Percentiles rank a stretch among this genome's conserved stretches.
These are phyloP conservation scores for Thymelicus lineola DNA, from an alignment of 2,888 invertebrate genomes.

Conservation along the genomic window DNA sequence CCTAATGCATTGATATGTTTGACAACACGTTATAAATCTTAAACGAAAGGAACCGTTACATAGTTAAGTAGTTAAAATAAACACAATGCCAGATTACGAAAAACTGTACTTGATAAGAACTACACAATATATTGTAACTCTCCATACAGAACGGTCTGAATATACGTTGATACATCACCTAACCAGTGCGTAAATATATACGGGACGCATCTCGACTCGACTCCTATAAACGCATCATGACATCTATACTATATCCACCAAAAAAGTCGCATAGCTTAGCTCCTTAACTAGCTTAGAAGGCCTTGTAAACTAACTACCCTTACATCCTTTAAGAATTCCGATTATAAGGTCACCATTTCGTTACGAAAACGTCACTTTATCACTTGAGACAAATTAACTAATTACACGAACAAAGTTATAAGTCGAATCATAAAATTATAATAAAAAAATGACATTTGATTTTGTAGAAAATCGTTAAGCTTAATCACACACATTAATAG, in stretches of 20 bases:
- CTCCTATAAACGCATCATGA: slow-evolving; percentile 63
- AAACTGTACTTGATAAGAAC: slow-evolving; percentile 59
- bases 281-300: slow-evolving; percentile 77
- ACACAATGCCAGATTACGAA: slow-evolving; percentile 51
- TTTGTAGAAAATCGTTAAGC: slow-evolving; percentile 78
- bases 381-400: slow-evolving; percentile 80
- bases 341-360: slow-evolving; percentile 81
- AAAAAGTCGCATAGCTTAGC: slow-evolving; percentile 67
- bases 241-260: slow-evolving; percentile 64
- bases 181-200: slow-evolving; percentile 53
- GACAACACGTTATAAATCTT: slow-evolving; percentile 45
- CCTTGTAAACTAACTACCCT: slow-evolving; percentile 80
- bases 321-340: slow-evolving; percentile 81
- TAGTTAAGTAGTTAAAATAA: slow-evolving; percentile 44
- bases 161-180: slow-evolving; percentile 49
- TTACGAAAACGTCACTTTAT: slow-evolving; percentile 78
- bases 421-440: slow-evolving; percentile 57
- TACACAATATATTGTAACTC: slow-evolving; percentile 60
- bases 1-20: slow-evolving; percentile 57
- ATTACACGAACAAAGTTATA: slow-evolving; percentile 59
- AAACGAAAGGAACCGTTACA: slow-evolving; percentile 50
- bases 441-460: slow-evolving; percentile 61
- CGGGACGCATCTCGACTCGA: slow-evolving; percentile 44
- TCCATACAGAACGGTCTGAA: slow-evolving; percentile 60
- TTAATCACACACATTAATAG: slow-evolving; percentile 75